Percentiles rank a stretch among this genome's conserved stretches.
phyloP scores from a whole-genome alignment of 2,797 vertebrate genomes.

The Furcifer pardalis region DNA sequence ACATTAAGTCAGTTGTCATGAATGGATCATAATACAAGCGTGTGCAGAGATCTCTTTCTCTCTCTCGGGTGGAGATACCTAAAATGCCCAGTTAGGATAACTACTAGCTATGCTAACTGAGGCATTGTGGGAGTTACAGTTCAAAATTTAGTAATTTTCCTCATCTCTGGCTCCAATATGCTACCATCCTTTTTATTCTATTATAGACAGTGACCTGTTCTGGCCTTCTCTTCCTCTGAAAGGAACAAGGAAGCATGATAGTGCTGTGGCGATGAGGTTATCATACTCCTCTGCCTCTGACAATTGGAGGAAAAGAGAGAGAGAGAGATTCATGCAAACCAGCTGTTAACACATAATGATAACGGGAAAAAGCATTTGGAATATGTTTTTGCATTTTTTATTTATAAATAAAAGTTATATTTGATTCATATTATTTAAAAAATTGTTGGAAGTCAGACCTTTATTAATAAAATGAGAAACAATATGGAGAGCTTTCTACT shows the following conservation, averaged over 20 bases:
- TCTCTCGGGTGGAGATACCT: not conserved
- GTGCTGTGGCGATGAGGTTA: not conserved
- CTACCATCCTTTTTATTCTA: too few species aligned
- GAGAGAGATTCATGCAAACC: not conserved
- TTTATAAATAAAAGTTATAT: not conserved
- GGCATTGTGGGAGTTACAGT: too few species aligned
- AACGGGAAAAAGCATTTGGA: not conserved
- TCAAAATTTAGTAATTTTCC: too few species aligned
- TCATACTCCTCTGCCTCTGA: not conserved
- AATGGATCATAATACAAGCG: not conserved
- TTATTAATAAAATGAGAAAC: not conserved
- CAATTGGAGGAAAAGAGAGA: too few species aligned
- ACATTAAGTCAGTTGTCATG: not conserved
- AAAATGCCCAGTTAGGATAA: too few species aligned
- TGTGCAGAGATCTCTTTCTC: not conserved
- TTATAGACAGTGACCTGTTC: not conserved
- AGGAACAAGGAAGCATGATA: not conserved
- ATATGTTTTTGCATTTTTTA: not conserved
- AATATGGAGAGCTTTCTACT: not conserved
- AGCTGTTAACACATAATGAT: not conserved
- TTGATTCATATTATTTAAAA: not conserved
- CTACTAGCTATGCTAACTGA: too few species aligned
- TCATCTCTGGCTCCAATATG: too few species aligned
- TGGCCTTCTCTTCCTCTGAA: not conserved
- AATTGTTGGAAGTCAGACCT: not conserved